A percentile compares a stretch with the other conserved stretches of the same genome.
phyloP scores from a whole-genome alignment of 2,888 invertebrate species.

The Caenorhabditis japonica region DNA sequence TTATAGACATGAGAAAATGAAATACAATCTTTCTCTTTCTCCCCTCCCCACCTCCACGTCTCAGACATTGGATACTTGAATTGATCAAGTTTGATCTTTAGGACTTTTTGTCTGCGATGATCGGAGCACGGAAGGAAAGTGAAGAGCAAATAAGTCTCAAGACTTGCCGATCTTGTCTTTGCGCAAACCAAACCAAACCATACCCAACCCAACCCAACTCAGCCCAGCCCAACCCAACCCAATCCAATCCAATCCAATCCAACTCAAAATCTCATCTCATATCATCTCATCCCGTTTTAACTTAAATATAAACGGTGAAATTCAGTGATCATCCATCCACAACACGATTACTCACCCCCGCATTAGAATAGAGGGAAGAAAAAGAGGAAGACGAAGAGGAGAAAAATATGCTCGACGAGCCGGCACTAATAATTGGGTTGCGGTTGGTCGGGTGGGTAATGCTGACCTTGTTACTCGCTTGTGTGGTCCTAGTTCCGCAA shows the following conservation, averaged over 20 bases:
- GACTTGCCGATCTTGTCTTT: not conserved
- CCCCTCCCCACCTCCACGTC: not conserved
- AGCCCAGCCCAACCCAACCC: no score
- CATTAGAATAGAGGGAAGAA: not conserved
- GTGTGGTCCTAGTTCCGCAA: constrained; percentile 39
- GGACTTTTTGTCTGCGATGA: constrained; percentile 30
- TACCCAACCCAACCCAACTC: no score
- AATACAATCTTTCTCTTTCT: constrained; percentile 28
- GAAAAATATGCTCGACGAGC: constrained; percentile 23
- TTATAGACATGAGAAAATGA: constrained; percentile 32
- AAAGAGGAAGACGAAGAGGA: not conserved
- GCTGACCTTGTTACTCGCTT: constrained; percentile 43
- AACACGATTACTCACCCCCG: no score
- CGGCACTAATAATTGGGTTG: constrained; percentile 39
- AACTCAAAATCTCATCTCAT: no score
- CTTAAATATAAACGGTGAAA: no score
- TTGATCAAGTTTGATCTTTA: constrained; percentile 48
- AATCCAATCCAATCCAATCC: no score
- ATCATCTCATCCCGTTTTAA: no score
- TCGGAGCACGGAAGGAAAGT: constrained; percentile 1
- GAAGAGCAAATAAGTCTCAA: constrained; percentile 29
- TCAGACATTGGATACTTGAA: constrained; percentile 48
- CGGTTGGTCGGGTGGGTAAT: constrained; percentile 4
- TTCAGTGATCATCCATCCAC: no score
- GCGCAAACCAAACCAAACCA: no score